Conservation (phyloP, 2,797 vertebrate species). For the Bradypodion ventrale region DNA sequence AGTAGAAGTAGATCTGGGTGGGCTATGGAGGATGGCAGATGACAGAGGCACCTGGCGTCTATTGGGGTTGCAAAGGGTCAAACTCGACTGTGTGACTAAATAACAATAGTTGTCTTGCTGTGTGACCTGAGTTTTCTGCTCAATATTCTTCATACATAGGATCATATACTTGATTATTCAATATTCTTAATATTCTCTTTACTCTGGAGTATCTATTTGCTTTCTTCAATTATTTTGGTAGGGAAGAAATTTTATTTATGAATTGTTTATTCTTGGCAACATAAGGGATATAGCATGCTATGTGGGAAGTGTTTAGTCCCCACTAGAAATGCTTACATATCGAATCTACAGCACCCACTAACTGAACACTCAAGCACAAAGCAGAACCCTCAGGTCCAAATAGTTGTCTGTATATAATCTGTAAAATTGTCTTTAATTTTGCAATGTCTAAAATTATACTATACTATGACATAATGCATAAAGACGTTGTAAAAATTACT, state of each 20-base stretch:
- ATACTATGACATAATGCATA: conserved; percentile 40
- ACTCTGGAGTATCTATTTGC: not conserved
- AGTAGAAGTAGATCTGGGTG: too few species aligned
- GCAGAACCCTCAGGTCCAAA: not conserved
- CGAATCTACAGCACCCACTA: not conserved
- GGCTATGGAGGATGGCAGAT: too few species aligned
- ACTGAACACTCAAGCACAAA: not conserved
- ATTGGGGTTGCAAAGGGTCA: too few species aligned
- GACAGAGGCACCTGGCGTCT: too few species aligned
- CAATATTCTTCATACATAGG: too few species aligned
- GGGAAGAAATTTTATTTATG: not conserved
- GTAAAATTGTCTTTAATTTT: conserved; percentile 25
- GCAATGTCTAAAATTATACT: conserved; percentile 44
- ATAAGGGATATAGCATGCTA: not conserved
- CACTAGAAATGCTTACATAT: not conserved
- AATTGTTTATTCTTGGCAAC: conserved; percentile 5
- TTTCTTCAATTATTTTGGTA: not conserved
- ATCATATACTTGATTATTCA: too few species aligned
- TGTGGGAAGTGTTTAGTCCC: not conserved
- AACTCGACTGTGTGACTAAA: too few species aligned
- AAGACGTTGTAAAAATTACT: conserved; percentile 21
- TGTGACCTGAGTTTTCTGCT: too few species aligned
- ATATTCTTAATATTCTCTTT: not conserved
- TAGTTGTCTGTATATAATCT: conserved; percentile 5
- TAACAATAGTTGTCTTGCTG: too few species aligned